A percentile compares a stretch with the other conserved stretches of the same genome.
These are phyloP conservation scores for Trypoxylon attenuatum DNA, from an alignment of 2,888 invertebrate genomes.

Conservation along the genomic window DNA sequence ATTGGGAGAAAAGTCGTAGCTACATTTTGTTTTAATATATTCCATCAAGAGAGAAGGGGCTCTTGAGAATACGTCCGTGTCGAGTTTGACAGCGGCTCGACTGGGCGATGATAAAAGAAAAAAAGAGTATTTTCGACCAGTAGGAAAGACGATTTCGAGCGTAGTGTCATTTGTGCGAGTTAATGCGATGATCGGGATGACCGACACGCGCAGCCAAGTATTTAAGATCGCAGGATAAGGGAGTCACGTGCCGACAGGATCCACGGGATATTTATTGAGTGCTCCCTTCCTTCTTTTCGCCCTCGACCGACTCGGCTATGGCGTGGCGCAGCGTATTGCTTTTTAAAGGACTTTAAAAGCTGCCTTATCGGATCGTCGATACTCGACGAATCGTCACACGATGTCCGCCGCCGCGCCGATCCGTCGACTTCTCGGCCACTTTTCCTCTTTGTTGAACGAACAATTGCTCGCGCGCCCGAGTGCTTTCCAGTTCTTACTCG, in stretches of 20 bases:
- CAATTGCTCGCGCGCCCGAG: too few relatives aligned
- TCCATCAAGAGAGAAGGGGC: too few relatives aligned
- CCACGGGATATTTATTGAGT: slow-evolving; percentile 57
- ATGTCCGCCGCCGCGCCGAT: slow-evolving; percentile 20
- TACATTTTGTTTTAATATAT: background rate
- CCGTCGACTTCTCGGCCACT: too few relatives aligned
- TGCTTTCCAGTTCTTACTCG: too few relatives aligned
- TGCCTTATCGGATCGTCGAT: slow-evolving; percentile 56
- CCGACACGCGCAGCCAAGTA: slow-evolving; percentile 67
- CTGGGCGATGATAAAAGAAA: background rate
- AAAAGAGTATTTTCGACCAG: background rate
- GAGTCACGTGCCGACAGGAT: slow-evolving; percentile 67
- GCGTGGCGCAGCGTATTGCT: slow-evolving; percentile 70
- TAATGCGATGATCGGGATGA: slow-evolving; percentile 63
- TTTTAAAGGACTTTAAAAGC: slow-evolving; percentile 68
- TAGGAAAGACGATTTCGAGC: slow-evolving; percentile 2
- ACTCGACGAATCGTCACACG: slow-evolving; percentile 43
- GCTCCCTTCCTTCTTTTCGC: slow-evolving; percentile 46
- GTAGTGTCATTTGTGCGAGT: slow-evolving; percentile 60
- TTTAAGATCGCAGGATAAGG: slow-evolving; percentile 70
- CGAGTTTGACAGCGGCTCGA: background rate
- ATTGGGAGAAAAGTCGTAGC: too few relatives aligned
- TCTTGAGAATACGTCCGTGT: background rate
- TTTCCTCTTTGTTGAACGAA: too few relatives aligned
- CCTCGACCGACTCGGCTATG: slow-evolving; percentile 35